Evolutionary conservation across 2,888 invertebrate species (phyloP).

Genomic region (Cataglyphis livida): DNA sequence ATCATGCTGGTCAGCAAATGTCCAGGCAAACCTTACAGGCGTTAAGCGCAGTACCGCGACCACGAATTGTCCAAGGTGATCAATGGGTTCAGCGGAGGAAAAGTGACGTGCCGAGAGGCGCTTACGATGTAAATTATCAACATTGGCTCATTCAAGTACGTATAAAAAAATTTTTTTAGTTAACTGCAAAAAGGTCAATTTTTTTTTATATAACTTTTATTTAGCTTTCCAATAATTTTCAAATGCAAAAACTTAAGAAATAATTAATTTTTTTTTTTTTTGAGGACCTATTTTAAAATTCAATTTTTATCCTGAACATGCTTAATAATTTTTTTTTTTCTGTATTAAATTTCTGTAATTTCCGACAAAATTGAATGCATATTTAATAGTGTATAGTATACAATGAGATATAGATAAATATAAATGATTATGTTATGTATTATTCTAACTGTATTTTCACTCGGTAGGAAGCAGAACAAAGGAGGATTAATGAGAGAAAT

Average conservation of each 20-base stretch:
- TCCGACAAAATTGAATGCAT: neutral
- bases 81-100: slow-evolving; percentile 91
- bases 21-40: slow-evolving; percentile 90
- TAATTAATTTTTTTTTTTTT: neutral
- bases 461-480: slow-evolving; percentile 94
- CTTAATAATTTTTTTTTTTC: neutral
- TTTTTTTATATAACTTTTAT: neutral
- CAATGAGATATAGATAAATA: slow-evolving; percentile 41
- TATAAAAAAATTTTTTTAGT: slow-evolving; percentile 11
- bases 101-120: slow-evolving; percentile 82
- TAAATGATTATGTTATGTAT: slow-evolving; percentile 30
- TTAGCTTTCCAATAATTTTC: neutral
- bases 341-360: slow-evolving; percentile 10
- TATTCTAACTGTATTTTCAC: neutral
- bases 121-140: slow-evolving; percentile 90
- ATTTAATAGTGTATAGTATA: neutral
- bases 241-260: neutral
- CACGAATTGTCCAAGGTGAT: slow-evolving; percentile 90
- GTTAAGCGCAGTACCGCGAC: slow-evolving; percentile 92
- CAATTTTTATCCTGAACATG: neutral
- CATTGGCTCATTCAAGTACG: slow-evolving; percentile 96
- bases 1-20: slow-evolving; percentile 88
- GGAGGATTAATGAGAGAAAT: slow-evolving; percentile 90
- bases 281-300: neutral
- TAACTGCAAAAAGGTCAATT: neutral